Conservation (phyloP, 2,888 invertebrate genomes). For the Spicauda simplicius region DNA sequence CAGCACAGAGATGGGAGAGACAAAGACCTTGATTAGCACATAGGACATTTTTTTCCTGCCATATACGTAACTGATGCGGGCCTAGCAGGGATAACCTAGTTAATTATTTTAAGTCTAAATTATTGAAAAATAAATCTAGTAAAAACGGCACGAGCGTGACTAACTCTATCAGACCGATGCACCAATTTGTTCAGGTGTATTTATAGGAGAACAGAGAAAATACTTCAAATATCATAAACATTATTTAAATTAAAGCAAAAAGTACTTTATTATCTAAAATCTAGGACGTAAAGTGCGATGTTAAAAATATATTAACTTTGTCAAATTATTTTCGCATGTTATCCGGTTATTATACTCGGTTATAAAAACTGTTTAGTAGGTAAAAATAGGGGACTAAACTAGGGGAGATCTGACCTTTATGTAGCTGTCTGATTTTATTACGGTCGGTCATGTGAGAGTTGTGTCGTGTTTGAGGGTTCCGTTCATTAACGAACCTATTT, state of each 20-base stretch:
- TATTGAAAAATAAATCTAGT: neutral
- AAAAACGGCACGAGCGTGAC: neutral
- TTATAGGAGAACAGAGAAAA: neutral
- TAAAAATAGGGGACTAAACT: neutral
- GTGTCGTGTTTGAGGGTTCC: too few relatives aligned
- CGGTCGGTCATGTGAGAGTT: too few relatives aligned
- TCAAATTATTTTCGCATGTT: neutral
- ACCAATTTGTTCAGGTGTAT: neutral
- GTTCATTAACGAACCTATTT: too few relatives aligned
- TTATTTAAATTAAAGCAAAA: neutral
- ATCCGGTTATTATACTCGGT: neutral
- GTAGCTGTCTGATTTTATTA: too few relatives aligned
- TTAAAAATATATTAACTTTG: neutral
- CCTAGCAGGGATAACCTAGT: too few relatives aligned
- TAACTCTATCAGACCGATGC: neutral
- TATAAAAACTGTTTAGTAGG: neutral
- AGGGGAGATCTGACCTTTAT: neutral
- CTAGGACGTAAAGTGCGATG: neutral
- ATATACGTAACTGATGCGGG: too few relatives aligned
- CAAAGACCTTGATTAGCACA: too few relatives aligned
- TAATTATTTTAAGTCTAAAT: neutral
- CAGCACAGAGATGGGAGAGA: too few relatives aligned
- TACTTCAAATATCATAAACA: neutral
- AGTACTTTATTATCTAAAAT: neutral
- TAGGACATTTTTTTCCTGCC: too few relatives aligned